phyloP scores from a whole-genome alignment of 2,113 vertebrate species.

The Agapornis roseicollis region DNA sequence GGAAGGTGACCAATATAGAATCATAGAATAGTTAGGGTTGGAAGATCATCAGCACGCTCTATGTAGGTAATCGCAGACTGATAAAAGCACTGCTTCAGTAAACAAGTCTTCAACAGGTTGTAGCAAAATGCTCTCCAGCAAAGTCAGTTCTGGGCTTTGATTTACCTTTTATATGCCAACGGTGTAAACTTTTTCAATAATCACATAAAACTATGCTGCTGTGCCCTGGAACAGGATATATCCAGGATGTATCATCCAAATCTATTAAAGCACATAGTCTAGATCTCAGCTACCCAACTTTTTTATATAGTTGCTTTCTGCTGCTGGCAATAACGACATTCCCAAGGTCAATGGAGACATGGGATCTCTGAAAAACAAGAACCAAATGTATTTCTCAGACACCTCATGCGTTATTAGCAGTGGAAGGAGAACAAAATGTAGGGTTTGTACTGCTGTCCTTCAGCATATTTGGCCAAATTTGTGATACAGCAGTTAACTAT shows the following conservation, averaged over 20 bases:
- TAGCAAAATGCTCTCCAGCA: constrained; percentile 6
- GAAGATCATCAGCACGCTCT: neutral
- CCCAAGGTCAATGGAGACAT: neutral
- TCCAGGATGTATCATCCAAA: neutral
- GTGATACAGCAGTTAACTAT: neutral
- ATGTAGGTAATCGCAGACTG: fast-evolving
- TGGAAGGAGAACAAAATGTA: neutral
- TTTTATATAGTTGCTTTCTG: neutral
- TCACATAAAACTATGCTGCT: neutral
- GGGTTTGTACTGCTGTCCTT: neutral
- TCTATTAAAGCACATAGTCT: neutral
- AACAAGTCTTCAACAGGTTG: neutral
- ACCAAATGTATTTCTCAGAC: neutral
- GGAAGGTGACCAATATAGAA: neutral
- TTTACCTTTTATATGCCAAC: constrained; percentile 6
- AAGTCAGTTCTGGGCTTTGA: constrained; percentile 25
- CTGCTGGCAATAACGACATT: neutral
- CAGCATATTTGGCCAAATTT: neutral
- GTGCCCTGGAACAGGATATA: neutral
- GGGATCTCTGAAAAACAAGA: neutral
- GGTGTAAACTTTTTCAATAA: neutral
- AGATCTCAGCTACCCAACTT: neutral
- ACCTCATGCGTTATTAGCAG: neutral
- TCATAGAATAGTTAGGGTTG: too few relatives aligned
- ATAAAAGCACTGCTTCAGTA: neutral